These are phyloP conservation scores for Pomacea canaliculata DNA, from an alignment of 2,888 invertebrate genomes.

Conservation along the genomic window DNA sequence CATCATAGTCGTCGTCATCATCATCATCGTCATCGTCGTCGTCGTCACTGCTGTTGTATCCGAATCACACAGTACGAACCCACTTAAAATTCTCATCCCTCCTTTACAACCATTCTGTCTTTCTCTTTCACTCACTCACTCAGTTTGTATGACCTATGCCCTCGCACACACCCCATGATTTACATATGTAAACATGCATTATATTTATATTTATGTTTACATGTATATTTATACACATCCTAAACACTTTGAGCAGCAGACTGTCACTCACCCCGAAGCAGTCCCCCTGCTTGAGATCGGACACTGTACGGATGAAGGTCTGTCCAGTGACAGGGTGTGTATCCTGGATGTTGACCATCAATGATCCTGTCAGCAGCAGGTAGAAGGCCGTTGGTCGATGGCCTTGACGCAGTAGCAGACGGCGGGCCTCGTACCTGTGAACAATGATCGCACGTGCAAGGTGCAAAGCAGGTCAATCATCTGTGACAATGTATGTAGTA, in stretches of 20 bases:
- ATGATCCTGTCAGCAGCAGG: constrained; percentile 53
- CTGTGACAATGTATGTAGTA: too few relatives aligned
- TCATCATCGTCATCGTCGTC: background rate
- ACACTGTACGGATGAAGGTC: constrained; percentile 48
- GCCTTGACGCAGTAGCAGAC: constrained; percentile 51
- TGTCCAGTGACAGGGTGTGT: constrained; percentile 42
- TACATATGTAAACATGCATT: too few relatives aligned
- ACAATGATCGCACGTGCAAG: background rate
- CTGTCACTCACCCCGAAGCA: constrained; percentile 51
- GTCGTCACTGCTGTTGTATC: background rate
- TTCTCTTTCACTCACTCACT: background rate
- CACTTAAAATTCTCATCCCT: background rate
- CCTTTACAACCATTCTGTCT: background rate
- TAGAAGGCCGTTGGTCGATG: constrained; percentile 55
- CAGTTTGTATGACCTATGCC: too few relatives aligned
- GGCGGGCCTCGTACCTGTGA: constrained; percentile 52
- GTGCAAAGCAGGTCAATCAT: too few relatives aligned
- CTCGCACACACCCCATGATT: too few relatives aligned
- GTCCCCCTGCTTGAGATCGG: constrained; percentile 51
- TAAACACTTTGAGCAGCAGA: too few relatives aligned
- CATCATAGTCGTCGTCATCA: background rate
- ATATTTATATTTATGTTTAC: too few relatives aligned
- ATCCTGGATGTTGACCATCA: constrained; percentile 53
- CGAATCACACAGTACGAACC: background rate
- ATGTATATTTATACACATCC: too few relatives aligned